Percentiles rank a stretch among this genome's conserved stretches.
These are phyloP conservation scores for Rachycentron canadum DNA, from an alignment of 2,797 vertebrate species.

Conservation along the genomic window DNA sequence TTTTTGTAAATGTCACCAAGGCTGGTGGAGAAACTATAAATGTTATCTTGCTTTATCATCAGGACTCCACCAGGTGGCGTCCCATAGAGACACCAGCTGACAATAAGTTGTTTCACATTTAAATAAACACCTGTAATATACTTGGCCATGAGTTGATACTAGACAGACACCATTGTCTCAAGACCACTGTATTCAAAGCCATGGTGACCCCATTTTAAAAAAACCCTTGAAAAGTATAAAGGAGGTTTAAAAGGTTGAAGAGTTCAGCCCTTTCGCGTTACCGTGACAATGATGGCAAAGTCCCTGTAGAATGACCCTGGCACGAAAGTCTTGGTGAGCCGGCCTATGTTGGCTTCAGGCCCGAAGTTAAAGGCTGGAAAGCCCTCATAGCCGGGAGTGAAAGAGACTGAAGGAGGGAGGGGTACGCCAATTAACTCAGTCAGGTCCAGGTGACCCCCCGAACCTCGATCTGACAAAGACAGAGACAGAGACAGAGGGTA, in stretches of 20 bases:
- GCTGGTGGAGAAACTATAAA: neutral
- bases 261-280: constrained; percentile 50
- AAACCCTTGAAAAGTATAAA: neutral
- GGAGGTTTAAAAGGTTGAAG: neutral
- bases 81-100: neutral
- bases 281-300: constrained; percentile 87
- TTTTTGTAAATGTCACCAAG: neutral
- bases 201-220: neutral
- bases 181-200: neutral
- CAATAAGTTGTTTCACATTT: neutral
- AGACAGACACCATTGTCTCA: neutral
- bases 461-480: constrained; percentile 81
- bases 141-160: neutral
- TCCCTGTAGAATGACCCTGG: constrained; percentile 88
- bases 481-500: constrained; percentile 20
- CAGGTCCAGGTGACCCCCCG: constrained; percentile 87
- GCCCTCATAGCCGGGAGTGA: constrained; percentile 89
- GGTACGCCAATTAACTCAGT: constrained; percentile 91
- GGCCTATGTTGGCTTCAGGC: constrained; percentile 89
- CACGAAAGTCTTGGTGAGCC: constrained; percentile 87
- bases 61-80: constrained; percentile 14
- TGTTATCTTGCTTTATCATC: neutral
- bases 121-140: neutral
- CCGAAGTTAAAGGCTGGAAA: constrained; percentile 91
- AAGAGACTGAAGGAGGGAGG: constrained; percentile 91